phyloP scores from a whole-genome alignment of 2,113 vertebrate species.

The Xiphophorus couchianus region DNA sequence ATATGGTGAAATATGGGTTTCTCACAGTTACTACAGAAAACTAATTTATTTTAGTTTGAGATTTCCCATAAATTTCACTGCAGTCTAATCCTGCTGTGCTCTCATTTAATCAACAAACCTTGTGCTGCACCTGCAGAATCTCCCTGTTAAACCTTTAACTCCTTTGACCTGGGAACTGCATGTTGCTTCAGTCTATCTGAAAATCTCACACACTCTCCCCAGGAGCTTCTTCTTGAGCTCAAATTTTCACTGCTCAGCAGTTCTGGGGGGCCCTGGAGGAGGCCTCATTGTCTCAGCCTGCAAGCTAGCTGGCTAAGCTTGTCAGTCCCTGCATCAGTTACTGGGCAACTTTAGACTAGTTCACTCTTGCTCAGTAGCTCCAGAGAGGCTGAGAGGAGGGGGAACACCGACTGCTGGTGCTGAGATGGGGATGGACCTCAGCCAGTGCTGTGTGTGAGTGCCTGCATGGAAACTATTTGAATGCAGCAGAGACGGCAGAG shows the following conservation, averaged over 20 bases:
- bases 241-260: slow-evolving; percentile 62
- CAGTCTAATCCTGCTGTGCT: no score
- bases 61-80: no score
- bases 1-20: no score
- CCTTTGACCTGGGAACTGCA: background rate
- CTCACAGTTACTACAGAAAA: no score
- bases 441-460: slow-evolving; percentile 61
- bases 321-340: slow-evolving; percentile 71
- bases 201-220: slow-evolving; percentile 36
- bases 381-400: slow-evolving; percentile 50
- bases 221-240: slow-evolving; percentile 14
- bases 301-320: slow-evolving; percentile 72
- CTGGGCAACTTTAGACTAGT: slow-evolving; percentile 77
- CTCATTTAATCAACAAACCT: background rate
- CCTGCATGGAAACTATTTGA: slow-evolving; percentile 72
- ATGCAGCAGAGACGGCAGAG: slow-evolving; percentile 59
- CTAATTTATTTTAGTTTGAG: no score
- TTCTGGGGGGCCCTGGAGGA: slow-evolving; percentile 72
- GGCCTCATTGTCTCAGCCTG: slow-evolving; percentile 81
- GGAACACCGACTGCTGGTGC: slow-evolving; percentile 38
- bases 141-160: background rate
- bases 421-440: slow-evolving; percentile 69
- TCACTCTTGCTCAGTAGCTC: slow-evolving; percentile 68
- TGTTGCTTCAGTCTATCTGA: background rate
- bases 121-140: background rate